Percentiles rank a stretch among this genome's conserved stretches.
These are phyloP conservation scores for Orchesellides sinensis DNA, from an alignment of 2,888 invertebrate genomes.

Conservation along the genomic window DNA sequence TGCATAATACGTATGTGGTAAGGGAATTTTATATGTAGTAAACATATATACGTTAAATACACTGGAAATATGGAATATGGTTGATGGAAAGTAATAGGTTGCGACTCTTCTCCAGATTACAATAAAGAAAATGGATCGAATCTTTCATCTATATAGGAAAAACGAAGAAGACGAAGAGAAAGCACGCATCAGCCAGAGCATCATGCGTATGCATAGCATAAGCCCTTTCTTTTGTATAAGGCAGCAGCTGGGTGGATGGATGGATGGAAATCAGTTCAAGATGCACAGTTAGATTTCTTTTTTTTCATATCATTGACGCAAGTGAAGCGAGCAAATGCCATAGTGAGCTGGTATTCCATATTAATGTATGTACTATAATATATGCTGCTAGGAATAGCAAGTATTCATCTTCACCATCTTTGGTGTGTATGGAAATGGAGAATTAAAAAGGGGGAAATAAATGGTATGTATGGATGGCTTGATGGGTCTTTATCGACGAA, in stretches of 20 bases:
- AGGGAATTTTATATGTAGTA: neutral
- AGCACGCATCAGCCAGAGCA: conserved; percentile 28
- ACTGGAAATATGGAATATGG: conserved; percentile 9
- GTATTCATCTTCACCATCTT: conserved; percentile 18
- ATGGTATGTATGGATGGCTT: conserved; percentile 49
- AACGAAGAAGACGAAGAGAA: conserved; percentile 35
- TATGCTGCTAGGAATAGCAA: neutral
- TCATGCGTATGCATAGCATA: conserved; percentile 3
- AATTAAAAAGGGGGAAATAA: conserved; percentile 58
- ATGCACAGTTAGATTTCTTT: conserved; percentile 50
- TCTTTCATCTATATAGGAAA: conserved; percentile 56
- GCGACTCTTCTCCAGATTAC: conserved; percentile 63
- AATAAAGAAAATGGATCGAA: conserved; percentile 66
- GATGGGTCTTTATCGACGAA: conserved; percentile 55
- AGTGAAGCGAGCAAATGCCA: conserved; percentile 55
- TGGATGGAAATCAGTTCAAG: conserved; percentile 57
- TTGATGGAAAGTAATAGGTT: conserved; percentile 57
- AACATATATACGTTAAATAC: neutral
- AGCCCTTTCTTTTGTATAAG: neutral
- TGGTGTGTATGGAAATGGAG: conserved; percentile 42
- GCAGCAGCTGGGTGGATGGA: conserved; percentile 46
- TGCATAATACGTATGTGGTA: neutral
- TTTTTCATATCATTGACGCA: conserved; percentile 42
- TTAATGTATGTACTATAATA: neutral
- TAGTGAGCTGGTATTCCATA: no score